Evolutionary conservation across 2,797 vertebrate genomes (phyloP).

Genomic region (Melanotaenia pygmaea): DNA sequence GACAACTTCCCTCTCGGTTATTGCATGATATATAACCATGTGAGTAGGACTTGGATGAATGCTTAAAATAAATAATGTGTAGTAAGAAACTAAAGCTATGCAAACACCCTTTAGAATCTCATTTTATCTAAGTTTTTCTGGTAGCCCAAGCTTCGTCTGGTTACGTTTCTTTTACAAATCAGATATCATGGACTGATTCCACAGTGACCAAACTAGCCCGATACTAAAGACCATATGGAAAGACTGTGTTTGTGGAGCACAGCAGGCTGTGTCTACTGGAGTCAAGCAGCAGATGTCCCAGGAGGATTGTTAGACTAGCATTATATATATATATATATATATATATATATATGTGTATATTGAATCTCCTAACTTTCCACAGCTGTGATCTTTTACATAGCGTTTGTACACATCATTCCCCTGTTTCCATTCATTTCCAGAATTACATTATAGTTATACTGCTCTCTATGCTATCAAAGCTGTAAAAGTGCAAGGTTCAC

Average conservation of each 20-base stretch:
- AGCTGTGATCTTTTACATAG: constrained; percentile 17
- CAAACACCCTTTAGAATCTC: constrained; percentile 24
- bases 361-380: background rate
- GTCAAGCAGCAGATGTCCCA: constrained; percentile 59
- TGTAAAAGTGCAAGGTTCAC: constrained; percentile 54
- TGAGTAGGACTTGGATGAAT: constrained; percentile 7
- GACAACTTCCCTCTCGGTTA: background rate
- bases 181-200: constrained; percentile 21
- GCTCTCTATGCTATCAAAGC: constrained; percentile 7
- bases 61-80: background rate
- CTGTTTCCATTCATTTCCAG: constrained; percentile 9
- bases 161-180: constrained; percentile 23
- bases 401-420: constrained; percentile 12
- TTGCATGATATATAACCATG: constrained; percentile 4
- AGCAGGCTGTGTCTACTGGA: constrained; percentile 44
- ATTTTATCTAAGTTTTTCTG: constrained; percentile 4
- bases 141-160: constrained; percentile 10
- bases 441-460: constrained; percentile 24
- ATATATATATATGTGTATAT: too few relatives aligned
- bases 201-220: constrained; percentile 22
- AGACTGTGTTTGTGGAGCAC: constrained; percentile 38
- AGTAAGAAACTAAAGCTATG: constrained; percentile 7
- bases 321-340: too few relatives aligned
- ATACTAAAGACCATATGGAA: constrained; percentile 19
- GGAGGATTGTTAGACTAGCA: constrained; percentile 68